These are phyloP conservation scores for Callospermophilus lateralis DNA, from an alignment of 2,113 vertebrate species.

Conservation along the genomic window DNA sequence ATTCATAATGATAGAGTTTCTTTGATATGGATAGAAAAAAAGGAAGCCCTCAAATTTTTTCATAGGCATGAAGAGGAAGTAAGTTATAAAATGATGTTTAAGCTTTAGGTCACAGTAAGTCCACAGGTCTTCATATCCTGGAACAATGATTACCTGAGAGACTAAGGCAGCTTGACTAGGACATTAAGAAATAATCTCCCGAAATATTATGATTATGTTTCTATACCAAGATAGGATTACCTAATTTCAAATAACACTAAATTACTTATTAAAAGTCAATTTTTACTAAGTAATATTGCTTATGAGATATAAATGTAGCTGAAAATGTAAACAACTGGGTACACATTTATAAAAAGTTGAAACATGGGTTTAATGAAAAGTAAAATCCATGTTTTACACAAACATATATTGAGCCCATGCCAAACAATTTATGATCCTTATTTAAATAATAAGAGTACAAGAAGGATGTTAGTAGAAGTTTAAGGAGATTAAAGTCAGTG, in stretches of 20 bases:
- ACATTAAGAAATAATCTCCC: neutral
- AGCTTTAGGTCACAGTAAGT: neutral
- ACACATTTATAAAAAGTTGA: neutral
- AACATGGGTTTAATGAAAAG: neutral
- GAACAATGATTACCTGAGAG: neutral
- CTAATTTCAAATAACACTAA: neutral
- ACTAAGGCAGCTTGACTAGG: neutral
- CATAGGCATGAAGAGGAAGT: neutral
- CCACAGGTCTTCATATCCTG: neutral
- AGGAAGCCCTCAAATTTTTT: neutral
- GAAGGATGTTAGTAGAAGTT: neutral
- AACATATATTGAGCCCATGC: neutral
- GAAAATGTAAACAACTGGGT: neutral
- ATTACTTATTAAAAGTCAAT: neutral
- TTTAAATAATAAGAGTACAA: neutral
- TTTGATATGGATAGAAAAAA: neutral
- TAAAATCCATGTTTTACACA: neutral
- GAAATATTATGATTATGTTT: neutral
- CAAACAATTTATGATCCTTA: neutral
- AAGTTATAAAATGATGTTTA: neutral
- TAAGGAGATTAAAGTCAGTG: neutral
- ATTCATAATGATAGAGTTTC: neutral
- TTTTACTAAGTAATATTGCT: neutral
- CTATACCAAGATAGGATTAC: neutral
- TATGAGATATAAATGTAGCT: neutral